A percentile compares a stretch with the other conserved stretches of the same genome.
These are phyloP conservation scores for Diplazon laetatorius DNA, from an alignment of 2,888 invertebrate species.

Conservation along the genomic window DNA sequence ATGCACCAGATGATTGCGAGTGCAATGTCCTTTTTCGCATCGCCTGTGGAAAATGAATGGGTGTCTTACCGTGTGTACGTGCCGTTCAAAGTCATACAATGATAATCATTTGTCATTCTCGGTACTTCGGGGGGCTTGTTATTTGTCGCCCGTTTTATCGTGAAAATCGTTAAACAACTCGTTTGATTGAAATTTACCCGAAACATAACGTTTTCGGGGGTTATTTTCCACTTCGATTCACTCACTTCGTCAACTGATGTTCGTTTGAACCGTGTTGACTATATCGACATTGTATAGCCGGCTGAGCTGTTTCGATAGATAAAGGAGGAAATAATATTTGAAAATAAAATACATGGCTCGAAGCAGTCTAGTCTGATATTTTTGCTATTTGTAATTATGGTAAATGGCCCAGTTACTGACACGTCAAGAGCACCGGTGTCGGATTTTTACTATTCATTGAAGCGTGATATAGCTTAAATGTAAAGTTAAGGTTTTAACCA, in stretches of 20 bases:
- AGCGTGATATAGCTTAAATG: too few relatives aligned
- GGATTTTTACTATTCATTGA: too few relatives aligned
- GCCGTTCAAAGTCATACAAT: background rate
- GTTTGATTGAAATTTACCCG: conserved; percentile 14
- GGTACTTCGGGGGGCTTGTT: background rate
- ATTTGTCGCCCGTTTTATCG: background rate
- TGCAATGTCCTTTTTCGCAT: conserved; percentile 47
- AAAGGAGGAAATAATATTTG: too few relatives aligned
- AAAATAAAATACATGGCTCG: too few relatives aligned
- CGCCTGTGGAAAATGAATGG: conserved; percentile 29
- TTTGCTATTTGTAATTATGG: too few relatives aligned
- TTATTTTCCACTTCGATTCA: conserved; percentile 26
- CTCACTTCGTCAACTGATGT: background rate
- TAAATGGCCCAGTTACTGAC: too few relatives aligned
- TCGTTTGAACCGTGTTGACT: too few relatives aligned
- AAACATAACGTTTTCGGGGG: background rate
- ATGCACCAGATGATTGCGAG: conserved; percentile 47
- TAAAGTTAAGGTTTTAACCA: too few relatives aligned
- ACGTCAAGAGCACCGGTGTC: too few relatives aligned
- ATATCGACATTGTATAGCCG: too few relatives aligned
- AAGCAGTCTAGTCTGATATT: too few relatives aligned
- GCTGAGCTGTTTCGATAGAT: too few relatives aligned
- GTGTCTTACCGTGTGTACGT: conserved; percentile 19
- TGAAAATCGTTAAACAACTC: conserved; percentile 26
- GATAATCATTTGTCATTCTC: conserved; percentile 19